Evolutionary conservation across 2,888 invertebrate genomes (phyloP).

Genomic region (Ramazzottius varieornatus): DNA sequence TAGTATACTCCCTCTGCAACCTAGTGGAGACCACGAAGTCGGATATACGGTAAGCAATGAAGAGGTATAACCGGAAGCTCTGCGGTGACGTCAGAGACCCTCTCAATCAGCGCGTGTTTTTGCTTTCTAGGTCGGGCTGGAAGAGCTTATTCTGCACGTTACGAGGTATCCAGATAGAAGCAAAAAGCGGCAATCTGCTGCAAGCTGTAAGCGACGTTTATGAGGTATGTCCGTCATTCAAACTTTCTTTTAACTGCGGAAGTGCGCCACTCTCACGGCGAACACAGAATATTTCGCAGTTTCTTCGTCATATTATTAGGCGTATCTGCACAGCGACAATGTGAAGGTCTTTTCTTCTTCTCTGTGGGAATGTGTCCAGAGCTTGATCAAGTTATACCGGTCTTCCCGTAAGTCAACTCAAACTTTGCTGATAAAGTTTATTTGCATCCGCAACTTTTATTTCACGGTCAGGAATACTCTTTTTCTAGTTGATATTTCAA

Average conservation of each 20-base stretch:
- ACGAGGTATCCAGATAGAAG: neutral
- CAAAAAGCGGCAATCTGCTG: neutral
- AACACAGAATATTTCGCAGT: neutral
- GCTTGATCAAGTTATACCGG: neutral
- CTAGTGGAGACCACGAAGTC: neutral
- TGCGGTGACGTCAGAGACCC: neutral
- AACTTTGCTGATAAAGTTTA: too few species aligned
- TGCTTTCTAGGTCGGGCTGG: neutral
- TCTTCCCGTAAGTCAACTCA: neutral
- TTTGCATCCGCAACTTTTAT: too few species aligned
- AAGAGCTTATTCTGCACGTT: neutral
- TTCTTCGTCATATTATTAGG: neutral
- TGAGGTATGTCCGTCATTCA: neutral
- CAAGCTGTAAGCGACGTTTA: neutral
- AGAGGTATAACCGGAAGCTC: too few species aligned
- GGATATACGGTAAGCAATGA: neutral
- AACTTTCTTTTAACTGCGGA: neutral
- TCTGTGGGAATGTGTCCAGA: neutral
- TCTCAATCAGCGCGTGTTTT: too few species aligned
- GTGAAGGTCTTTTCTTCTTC: neutral
- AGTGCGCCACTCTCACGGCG: too few species aligned
- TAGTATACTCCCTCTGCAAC: neutral
- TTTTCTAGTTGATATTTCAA: neutral
- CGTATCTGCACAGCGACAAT: neutral
- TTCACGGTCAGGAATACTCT: too few species aligned